A percentile compares a stretch with the other conserved stretches of the same genome.
Evolutionary conservation across 2,797 vertebrate genomes (phyloP).

Genomic region (Gorsachius magnificus): DNA sequence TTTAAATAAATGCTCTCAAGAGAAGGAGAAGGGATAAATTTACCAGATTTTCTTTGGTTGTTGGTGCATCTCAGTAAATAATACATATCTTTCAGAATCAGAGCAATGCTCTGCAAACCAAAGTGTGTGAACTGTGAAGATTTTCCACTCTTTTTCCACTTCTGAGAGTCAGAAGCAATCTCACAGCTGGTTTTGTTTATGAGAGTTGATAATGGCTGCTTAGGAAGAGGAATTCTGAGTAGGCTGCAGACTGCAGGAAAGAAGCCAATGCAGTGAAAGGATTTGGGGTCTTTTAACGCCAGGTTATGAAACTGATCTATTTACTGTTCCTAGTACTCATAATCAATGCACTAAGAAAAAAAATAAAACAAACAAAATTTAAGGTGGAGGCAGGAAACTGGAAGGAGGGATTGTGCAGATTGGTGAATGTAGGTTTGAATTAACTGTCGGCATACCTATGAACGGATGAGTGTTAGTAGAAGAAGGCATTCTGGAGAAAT

Average conservation of each 20-base stretch:
- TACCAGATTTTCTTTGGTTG: not conserved
- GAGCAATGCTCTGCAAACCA: not conserved
- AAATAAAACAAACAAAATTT: not conserved
- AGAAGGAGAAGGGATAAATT: not conserved
- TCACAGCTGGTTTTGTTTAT: not conserved
- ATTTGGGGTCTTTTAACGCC: not conserved
- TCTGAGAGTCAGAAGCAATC: not conserved
- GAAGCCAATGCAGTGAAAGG: not conserved
- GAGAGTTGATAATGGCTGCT: not conserved
- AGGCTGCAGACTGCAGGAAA: not conserved
- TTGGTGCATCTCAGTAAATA: not conserved
- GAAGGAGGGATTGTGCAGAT: not conserved
- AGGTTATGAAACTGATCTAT: not conserved
- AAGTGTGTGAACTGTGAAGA: not conserved
- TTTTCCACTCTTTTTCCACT: not conserved
- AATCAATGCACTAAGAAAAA: not conserved
- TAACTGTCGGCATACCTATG: rapidly evolving
- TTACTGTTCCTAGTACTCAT: not conserved
- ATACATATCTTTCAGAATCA: not conserved
- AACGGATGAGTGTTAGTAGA: not conserved
- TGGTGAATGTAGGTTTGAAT: not conserved
- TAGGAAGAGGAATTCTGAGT: not conserved
- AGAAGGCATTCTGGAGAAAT: not conserved
- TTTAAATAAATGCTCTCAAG: not conserved
- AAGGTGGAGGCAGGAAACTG: not conserved